Evolutionary conservation across 2,888 invertebrate genomes (phyloP).

Genomic region (Gymnoscelis rufifasciata): DNA sequence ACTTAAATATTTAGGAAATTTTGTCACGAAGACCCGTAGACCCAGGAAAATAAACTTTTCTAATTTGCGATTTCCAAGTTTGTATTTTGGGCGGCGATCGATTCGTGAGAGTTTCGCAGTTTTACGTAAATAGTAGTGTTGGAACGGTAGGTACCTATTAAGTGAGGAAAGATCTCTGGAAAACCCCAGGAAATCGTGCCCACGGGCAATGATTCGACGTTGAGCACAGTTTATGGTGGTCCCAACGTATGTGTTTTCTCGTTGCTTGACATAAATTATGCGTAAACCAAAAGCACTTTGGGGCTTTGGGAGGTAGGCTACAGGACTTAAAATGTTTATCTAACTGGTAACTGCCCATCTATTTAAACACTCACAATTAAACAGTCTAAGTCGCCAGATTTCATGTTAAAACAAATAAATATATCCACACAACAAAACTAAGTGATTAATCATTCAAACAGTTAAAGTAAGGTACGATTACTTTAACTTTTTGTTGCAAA

Average conservation of each 20-base stretch:
- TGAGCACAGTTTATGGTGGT: constrained; percentile 25
- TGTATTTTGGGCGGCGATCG: constrained; percentile 6
- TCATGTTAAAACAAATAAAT: too few relatives aligned
- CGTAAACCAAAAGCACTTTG: constrained; percentile 1
- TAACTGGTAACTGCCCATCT: too few relatives aligned
- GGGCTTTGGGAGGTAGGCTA: neutral
- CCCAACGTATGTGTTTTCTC: constrained; percentile 23
- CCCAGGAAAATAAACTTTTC: neutral
- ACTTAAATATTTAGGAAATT: constrained; percentile 4
- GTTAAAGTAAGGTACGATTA: too few relatives aligned
- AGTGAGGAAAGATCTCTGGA: constrained; percentile 23
- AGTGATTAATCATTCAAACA: too few relatives aligned
- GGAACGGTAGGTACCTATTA: constrained; percentile 7
- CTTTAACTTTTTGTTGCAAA: too few relatives aligned
- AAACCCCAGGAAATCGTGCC: constrained; percentile 23
- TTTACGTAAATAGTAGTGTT: constrained; percentile 16
- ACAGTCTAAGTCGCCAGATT: too few relatives aligned
- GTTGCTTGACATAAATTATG: constrained; percentile 9
- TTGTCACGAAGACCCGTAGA: neutral
- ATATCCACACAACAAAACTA: too few relatives aligned
- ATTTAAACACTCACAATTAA: too few relatives aligned
- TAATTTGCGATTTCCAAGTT: neutral
- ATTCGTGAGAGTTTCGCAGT: constrained; percentile 21
- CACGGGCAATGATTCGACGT: constrained; percentile 26
- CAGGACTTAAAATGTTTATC: neutral